Base-by-base conservation (phyloP, 2,113 vertebrate genomes). In the Miniopterus natalensis region DNA sequence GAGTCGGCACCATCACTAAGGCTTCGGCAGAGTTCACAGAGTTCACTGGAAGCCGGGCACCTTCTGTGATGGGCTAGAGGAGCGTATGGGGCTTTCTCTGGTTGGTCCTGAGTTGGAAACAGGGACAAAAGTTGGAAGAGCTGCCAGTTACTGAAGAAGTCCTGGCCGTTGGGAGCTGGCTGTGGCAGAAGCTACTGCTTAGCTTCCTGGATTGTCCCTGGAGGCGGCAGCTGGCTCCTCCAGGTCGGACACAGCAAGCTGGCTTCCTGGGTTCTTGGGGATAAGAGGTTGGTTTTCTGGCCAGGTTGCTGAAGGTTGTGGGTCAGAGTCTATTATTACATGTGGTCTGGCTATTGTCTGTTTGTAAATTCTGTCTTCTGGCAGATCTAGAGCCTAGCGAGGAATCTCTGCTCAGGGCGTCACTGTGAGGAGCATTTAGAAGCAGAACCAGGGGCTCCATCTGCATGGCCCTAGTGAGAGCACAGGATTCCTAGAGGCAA, bases 11-110 rank as follows among this genome's bases (percentile, higher is more conserved):
- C 40, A 17, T 27, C 84, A 15, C 27, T 55, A 13, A 36, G 0
- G 1, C 25, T 47, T n/a, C 70, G 45, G 14, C 42, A 42, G 87
- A 40, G 59, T 36, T 92, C 61, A 20, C 7, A 5, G 14, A 40
- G 20, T 7, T 71, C 1, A 3, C 7, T 36, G 7, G 40, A 80
- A 63, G 18, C 15, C 10, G 7, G n/a, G 21, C n/a, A 1, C 83
- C 31, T 18, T 31, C 6, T n/a, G 45, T 20, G 40, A 15, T 20
- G 5, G 31, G 13, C 6, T 9, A 8, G 17, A 6, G 9, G 0
- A 8, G 36, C 59, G 4, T 3, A 53, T 23, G 25, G 78, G 53
- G 23, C 63, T 61, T 45, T 42, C 27, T 90, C 36, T 51, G 17
- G 9, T 95, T 23, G 13, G 5, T 57, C 36, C 23, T 49, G 12